phyloP scores from a whole-genome alignment of 2,797 vertebrate genomes.

The Otus scops region DNA sequence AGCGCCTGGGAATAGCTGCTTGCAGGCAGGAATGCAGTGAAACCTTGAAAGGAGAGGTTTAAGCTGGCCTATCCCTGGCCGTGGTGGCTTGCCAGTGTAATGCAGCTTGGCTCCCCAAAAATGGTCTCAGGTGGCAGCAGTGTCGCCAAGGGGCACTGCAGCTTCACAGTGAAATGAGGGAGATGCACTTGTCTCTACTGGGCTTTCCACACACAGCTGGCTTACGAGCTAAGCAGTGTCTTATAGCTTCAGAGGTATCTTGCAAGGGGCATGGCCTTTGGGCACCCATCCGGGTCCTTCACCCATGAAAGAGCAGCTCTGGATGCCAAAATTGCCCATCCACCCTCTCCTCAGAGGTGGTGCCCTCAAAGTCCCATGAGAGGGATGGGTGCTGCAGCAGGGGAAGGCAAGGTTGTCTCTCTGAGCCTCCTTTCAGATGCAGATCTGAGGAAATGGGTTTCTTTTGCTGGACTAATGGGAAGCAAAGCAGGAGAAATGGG shows the following conservation, averaged over 20 bases:
- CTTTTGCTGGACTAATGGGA: neutral
- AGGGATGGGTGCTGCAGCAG: neutral
- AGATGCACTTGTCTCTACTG: neutral
- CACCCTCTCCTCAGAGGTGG: neutral
- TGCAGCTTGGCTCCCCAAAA: neutral
- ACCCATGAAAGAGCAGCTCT: neutral
- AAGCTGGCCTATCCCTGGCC: neutral
- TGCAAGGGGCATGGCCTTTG: neutral
- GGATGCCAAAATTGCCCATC: neutral
- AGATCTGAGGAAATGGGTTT: neutral
- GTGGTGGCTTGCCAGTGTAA: fast-evolving
- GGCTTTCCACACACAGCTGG: neutral
- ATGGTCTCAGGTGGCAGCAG: neutral
- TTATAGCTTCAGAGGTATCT: neutral
- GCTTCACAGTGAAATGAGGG: neutral
- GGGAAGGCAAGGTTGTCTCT: neutral
- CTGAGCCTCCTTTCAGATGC: neutral
- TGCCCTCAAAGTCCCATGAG: neutral
- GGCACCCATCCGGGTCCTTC: neutral
- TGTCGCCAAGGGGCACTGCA: neutral
- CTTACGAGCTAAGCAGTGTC: neutral
- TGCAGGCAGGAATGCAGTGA: neutral
- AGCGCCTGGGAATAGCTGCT: neutral
- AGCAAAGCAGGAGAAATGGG: neutral
- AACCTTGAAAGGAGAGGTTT: neutral